These are phyloP conservation scores for Doryteuthis pealeii DNA, from an alignment of 1,140 invertebrate species.

Conservation along the genomic window DNA sequence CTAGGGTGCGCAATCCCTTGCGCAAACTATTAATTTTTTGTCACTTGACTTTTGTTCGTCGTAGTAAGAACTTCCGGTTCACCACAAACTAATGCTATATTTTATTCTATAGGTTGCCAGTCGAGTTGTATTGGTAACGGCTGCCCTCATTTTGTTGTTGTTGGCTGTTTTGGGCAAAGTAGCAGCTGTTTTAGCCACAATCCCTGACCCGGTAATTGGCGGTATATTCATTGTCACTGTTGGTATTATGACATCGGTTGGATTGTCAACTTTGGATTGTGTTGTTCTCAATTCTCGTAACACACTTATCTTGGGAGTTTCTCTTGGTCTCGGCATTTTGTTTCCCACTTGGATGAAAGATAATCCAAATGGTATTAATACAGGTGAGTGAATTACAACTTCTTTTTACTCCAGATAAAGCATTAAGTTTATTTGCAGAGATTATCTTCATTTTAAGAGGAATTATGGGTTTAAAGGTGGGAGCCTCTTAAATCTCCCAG, in stretches of 20 bases:
- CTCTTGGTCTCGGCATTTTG: constrained; percentile 79
- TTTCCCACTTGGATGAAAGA: constrained; percentile 70
- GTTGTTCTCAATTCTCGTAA: constrained; percentile 81
- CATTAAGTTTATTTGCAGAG: too few species aligned
- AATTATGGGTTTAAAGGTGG: too few species aligned
- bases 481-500: too few species aligned
- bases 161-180: constrained; percentile 72
- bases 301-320: constrained; percentile 82
- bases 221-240: constrained; percentile 87
- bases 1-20: too few species aligned
- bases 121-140: constrained; percentile 66
- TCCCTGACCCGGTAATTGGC: constrained; percentile 82
- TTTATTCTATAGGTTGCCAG: constrained; percentile 39
- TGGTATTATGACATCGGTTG: constrained; percentile 54
- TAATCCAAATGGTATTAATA: constrained; percentile 69
- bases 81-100: too few species aligned
- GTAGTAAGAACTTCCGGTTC: too few species aligned
- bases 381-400: constrained; percentile 64
- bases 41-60: too few species aligned
- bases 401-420: too few species aligned
- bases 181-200: constrained; percentile 83
- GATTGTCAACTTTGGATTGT: constrained; percentile 74
- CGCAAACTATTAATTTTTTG: too few species aligned
- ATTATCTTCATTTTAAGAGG: too few species aligned
- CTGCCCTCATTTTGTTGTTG: constrained; percentile 73